Base-by-base conservation (phyloP, 2,888 invertebrate genomes). In the Opisthograptis luteolata region DNA sequence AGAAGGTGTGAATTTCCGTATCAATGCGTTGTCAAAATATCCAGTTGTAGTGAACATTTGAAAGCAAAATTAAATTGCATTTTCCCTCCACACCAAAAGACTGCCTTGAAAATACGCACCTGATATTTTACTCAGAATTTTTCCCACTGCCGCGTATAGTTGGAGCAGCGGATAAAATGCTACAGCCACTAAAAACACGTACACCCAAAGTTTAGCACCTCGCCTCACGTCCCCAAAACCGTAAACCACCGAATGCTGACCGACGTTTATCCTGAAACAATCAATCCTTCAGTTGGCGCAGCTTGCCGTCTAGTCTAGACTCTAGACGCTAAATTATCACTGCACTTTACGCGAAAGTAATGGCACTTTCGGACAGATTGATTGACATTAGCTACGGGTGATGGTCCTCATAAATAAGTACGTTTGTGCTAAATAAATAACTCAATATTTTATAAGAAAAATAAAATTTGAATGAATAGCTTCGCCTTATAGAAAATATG, bases 201-300 rank as follows among this genome's bases (percentile, higher is more conserved):
- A 86, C n/a, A 80, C 17, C 89, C 88, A 90, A 2, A 89, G 72
- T 19, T 74, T 81, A 1, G 66, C 58, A 2, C 79, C 87, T 6
- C 89, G 81, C 14, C 58, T 54, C 31, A 89, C 77, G 46, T 88
- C 85, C 1, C 88, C 88, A 34, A 90, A 90, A 5, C 88, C 89
- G 34, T 78, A 39, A 1, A 67, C 65, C n/a, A 90, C 72, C 5
- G 77, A 68, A 12, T 69, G 70, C 24, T 81, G 51, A 1, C 87
- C 90, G 8, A 89, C 50, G 46, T 87, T 84, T 62, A 90, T 82
- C 60, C 89, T 89, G 68, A 28, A 62, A 65, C 42, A 51, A 24
- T 2, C 40, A 37, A 37, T 40, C 28, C 19, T 50, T 43, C 40
- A 45, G 51, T 45, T 43, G 39, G 62, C 47, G 46, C 47, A 55